A percentile compares a stretch with the other conserved stretches of the same genome.
phyloP scores from a whole-genome alignment of 2,113 vertebrate species.

The Oostethus manadensis region DNA sequence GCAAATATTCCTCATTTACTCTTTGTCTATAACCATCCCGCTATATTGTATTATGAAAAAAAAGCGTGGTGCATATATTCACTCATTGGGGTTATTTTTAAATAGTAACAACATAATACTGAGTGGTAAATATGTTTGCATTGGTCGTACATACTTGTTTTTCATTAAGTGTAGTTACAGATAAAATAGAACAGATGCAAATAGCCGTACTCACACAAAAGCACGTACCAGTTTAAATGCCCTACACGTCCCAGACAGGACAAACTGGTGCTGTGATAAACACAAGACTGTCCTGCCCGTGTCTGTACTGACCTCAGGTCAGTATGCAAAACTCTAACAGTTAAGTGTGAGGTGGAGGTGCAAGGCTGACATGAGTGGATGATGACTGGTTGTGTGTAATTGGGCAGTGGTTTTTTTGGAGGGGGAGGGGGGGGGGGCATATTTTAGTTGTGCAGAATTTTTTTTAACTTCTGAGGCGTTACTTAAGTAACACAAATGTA shows the following conservation, averaged over 20 bases:
- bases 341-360: slow-evolving; percentile 6
- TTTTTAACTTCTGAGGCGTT: too few species aligned
- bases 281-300: background rate
- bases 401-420: background rate
- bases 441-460: too few species aligned
- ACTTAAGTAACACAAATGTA: too few species aligned
- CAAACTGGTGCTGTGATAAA: background rate
- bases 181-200: slow-evolving; percentile 11
- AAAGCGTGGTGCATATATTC: background rate
- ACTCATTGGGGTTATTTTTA: background rate
- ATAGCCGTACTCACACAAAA: background rate
- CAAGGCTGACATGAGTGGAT: background rate
- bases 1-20: slow-evolving; percentile 2
- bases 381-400: slow-evolving; percentile 8
- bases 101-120: background rate
- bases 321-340: background rate
- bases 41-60: background rate
- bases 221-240: background rate
- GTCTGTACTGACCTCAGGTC: slow-evolving; percentile 1
- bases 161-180: background rate
- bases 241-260: slow-evolving; percentile 9
- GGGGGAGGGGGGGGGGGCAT: too few species aligned
- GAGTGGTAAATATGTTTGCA: background rate
- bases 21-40: background rate
- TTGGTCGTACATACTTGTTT: background rate